Evolutionary conservation across 2,797 vertebrate species (phyloP).

Genomic region (Sternarchorhynchus goeldii): DNA sequence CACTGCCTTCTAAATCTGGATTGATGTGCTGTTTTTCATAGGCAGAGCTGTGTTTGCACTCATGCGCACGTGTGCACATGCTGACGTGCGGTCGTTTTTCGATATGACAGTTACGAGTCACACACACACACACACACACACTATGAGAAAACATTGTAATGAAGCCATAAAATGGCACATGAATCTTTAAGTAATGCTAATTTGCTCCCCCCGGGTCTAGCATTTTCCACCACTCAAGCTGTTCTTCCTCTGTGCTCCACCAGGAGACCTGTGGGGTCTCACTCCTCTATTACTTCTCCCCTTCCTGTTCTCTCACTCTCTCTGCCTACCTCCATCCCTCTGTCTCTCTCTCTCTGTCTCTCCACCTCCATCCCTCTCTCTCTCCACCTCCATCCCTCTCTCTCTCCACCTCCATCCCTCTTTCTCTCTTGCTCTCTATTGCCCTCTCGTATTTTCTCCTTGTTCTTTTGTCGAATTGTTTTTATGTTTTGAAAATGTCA

Average conservation of each 20-base stretch:
- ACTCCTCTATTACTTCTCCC: neutral
- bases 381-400: neutral
- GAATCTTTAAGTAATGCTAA: conserved; percentile 69
- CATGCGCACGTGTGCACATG: no score
- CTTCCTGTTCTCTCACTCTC: no score
- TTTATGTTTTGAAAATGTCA: neutral
- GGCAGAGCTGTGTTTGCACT: no score
- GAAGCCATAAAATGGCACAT: conserved; percentile 65
- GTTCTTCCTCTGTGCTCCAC: neutral
- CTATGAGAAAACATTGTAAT: conserved; percentile 63
- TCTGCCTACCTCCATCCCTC: no score
- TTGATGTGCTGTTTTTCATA: no score
- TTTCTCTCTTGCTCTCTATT: no score
- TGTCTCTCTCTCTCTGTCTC: neutral
- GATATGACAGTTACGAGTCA: neutral
- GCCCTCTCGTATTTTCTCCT: neutral
- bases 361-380: neutral
- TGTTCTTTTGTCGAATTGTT: neutral
- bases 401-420: neutral
- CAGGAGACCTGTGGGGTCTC: neutral
- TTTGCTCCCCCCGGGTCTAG: conserved; percentile 57
- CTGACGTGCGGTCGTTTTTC: neutral
- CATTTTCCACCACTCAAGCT: conserved; percentile 24
- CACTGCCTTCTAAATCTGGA: neutral
- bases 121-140: conserved; percentile 2